Conservation (phyloP, 2,797 vertebrate genomes). For the Garrulus glandarius region DNA sequence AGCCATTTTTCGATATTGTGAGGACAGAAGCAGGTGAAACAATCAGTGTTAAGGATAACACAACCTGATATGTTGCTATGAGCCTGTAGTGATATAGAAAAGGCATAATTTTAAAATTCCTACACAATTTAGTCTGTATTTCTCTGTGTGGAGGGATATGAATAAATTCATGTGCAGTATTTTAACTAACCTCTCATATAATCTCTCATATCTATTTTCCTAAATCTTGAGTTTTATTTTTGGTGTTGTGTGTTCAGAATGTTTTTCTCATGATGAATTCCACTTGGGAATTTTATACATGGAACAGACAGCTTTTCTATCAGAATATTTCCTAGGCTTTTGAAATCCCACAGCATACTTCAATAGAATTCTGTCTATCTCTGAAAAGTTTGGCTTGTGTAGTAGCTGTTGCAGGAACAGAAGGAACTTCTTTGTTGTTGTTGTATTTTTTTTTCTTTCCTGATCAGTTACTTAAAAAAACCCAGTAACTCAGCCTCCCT, state of each 20-base stretch:
- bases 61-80: neutral
- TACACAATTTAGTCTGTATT: neutral
- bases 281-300: neutral
- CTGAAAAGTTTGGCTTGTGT: neutral
- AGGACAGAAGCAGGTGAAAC: conserved; percentile 85
- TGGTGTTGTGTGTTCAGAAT: neutral
- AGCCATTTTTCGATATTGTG: conserved; percentile 89
- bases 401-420: neutral
- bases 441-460: neutral
- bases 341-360: neutral
- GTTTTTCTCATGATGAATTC: neutral
- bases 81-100: neutral
- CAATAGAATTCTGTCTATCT: neutral
- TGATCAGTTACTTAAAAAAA: neutral
- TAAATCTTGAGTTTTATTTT: neutral
- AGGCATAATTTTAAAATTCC: neutral
- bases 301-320: neutral
- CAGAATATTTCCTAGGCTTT: neutral
- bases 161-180: neutral
- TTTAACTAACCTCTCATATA: neutral
- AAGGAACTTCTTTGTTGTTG: neutral
- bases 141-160: neutral
- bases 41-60: neutral
- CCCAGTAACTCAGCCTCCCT: neutral
- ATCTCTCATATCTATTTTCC: accelerated